These are phyloP conservation scores for Drosophila prosaltans DNA, from an alignment of 1,140 invertebrate species.

Conservation along the genomic window DNA sequence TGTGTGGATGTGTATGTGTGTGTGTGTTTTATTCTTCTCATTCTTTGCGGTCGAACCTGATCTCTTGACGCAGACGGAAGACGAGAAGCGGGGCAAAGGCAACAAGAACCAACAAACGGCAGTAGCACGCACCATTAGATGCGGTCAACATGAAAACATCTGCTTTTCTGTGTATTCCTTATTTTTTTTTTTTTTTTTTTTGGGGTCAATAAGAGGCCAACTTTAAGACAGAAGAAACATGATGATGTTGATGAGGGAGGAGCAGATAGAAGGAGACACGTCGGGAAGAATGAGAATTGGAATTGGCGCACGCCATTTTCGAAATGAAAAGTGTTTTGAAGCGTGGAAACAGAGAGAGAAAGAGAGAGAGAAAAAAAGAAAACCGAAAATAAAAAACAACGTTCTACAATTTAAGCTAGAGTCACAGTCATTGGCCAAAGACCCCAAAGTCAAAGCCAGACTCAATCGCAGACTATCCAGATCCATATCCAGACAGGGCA, in stretches of 20 bases:
- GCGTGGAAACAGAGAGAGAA: constrained; percentile 32
- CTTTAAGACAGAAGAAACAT: neutral
- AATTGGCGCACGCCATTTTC: constrained; percentile 33
- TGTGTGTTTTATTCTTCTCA: constrained; percentile 35
- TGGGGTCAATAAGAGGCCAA: constrained; percentile 54
- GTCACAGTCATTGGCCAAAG: neutral
- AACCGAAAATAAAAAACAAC: neutral
- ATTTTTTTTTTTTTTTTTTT: constrained; percentile 18
- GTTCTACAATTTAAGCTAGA: constrained; percentile 12
- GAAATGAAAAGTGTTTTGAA: constrained; percentile 72
- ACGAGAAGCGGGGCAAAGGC: constrained; percentile 30
- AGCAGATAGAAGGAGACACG: neutral
- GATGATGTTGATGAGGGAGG: neutral
- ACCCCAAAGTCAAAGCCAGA: neutral
- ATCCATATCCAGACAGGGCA: neutral
- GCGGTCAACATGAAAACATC: constrained; percentile 82
- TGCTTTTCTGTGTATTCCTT: constrained; percentile 58
- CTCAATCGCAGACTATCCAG: neutral
- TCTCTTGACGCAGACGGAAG: constrained; percentile 27
- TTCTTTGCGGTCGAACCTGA: constrained; percentile 57
- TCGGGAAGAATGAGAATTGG: neutral
- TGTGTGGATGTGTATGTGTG: constrained; percentile 16
- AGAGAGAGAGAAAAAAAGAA: neutral
- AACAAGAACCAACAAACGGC: constrained; percentile 51
- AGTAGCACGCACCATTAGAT: constrained; percentile 83